Base-by-base conservation (phyloP, 2,113 vertebrate genomes). In the Cygnus buccinator region DNA sequence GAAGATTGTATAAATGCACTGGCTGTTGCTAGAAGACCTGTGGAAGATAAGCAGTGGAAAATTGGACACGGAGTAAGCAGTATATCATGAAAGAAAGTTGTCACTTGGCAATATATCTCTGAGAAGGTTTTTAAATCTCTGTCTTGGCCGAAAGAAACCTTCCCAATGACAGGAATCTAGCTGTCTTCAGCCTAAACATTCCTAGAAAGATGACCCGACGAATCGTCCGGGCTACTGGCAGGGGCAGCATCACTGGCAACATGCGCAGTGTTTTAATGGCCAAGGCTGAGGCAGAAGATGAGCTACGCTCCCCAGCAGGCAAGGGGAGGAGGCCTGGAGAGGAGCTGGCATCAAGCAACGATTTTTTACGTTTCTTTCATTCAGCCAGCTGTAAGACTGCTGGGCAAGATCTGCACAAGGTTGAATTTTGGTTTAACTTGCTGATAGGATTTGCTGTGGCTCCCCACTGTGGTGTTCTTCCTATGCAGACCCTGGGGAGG, bases 171-270 rank as follows among this genome's bases (percentile, higher is more conserved):
- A 85, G 58, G 41, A 89, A 65, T 35, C 48, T 52, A 78, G 26
- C 54, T 52, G 41, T 88, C 81, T 54, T 93, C 81, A 91, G 84
- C 90, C 68, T 83, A 82, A 85, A 84, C 7, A 18, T 97, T 97
- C 96, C 93, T 95, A 93, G 95, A 95, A 93, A 73, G 89, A 84
- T 12, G 9, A 73, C 58, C 80, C 71, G 90, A 50, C 70, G 50
- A 23, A 20, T 3, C 22, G 15, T 52, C 75, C 61, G 46, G 82
- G 41, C 78, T 68, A 3, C 87, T 84, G 95, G 79, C 93, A 90
- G 83, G 72, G 82, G 31, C n/a, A 58, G 57, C 21, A 1, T 65
- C 52, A 55, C 73, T 93, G 94, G 88, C 94, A 68, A 9, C 54
- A 4, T 6, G 23, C 61, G 41, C 26, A 1, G 20, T 39, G 73